Base-by-base conservation (phyloP, 2,888 invertebrate species). In the Erannis defoliaria region DNA sequence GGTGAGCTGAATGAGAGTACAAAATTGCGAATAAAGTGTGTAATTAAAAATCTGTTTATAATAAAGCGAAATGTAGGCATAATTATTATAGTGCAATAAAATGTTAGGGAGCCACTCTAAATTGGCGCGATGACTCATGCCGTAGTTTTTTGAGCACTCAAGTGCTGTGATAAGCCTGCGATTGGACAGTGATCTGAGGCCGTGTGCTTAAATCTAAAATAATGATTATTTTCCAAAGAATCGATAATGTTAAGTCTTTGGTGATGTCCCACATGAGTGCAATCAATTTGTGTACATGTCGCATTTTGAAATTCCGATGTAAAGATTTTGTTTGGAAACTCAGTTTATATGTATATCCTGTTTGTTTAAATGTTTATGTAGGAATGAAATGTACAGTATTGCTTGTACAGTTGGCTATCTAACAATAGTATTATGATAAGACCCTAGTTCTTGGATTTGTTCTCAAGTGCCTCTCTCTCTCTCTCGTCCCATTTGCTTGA, bases 381-480 rank as follows among this genome's bases (percentile, higher is more conserved):
- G 72, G 71, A 62, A 69, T 71, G 74, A 71, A 65, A 70, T 75
- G 77, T 77, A 73, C 73, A 72, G 75, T 76, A 64, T 75, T 66
- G 68, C 72, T 68, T 87, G 89, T 88, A 86, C 85, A 87, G 86
- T 84, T 64, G 62, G 67, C 69, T 78, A 35, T 61, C 49, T 79
- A 74, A 63, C 55, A 60, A 81, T 85, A 82, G 77, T 84, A 82
- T 79, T 78, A 75, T 68, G 63, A 71, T 87, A 86, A 79, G 78
- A 63, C 71, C 70, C 67, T 80, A 76, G 76, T 77, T 80, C 73
- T 78, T 77, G 78, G 75, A 77, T 88, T 79, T 86, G 84, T 89
- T 89, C 82, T 87, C 75, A 92, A 92, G 92, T 92, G 91, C 92
- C 92, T 92, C 86, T 84, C 83, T 81, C 81, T n/a, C n/a, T 84